phyloP scores from a whole-genome alignment of 2,113 vertebrate genomes.

The Lophotis ruficrista region DNA sequence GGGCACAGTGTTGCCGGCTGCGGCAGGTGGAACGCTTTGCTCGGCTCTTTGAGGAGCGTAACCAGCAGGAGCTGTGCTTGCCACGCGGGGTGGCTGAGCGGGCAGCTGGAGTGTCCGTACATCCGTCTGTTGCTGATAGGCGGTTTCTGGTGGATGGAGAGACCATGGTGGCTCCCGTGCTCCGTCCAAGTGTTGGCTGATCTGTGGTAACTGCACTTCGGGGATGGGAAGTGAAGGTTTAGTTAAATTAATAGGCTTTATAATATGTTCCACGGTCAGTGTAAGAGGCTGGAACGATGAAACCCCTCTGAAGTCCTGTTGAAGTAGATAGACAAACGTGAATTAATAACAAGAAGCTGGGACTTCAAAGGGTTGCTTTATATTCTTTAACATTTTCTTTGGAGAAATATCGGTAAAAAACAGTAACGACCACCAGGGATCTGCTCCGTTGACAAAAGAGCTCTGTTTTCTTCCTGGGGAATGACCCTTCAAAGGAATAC shows the following conservation, averaged over 20 bases:
- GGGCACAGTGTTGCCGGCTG: neutral
- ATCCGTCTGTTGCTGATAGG: constrained; percentile 15
- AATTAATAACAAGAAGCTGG: neutral
- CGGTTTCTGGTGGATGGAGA: neutral
- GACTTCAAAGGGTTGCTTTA: neutral
- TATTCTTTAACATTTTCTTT: neutral
- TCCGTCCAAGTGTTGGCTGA: neutral
- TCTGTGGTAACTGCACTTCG: constrained; percentile 23
- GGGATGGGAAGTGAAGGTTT: neutral
- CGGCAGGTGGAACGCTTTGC: rapidly evolving
- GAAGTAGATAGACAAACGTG: neutral
- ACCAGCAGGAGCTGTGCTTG: rapidly evolving
- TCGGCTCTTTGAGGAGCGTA: neutral
- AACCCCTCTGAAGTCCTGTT: constrained; percentile 72
- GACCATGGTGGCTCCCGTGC: neutral
- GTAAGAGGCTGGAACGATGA: constrained; percentile 66
- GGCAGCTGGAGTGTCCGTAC: rapidly evolving
- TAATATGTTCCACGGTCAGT: constrained; percentile 64
- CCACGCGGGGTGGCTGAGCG: rapidly evolving
- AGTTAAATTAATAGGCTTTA: constrained; percentile 49
- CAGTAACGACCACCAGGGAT: neutral
- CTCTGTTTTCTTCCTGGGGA: neutral
- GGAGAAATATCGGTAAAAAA: neutral
- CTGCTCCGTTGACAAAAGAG: neutral
- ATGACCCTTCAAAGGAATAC: neutral